These are phyloP conservation scores for Eubucco bourcierii DNA, from an alignment of 2,113 vertebrate species.

Conservation along the genomic window DNA sequence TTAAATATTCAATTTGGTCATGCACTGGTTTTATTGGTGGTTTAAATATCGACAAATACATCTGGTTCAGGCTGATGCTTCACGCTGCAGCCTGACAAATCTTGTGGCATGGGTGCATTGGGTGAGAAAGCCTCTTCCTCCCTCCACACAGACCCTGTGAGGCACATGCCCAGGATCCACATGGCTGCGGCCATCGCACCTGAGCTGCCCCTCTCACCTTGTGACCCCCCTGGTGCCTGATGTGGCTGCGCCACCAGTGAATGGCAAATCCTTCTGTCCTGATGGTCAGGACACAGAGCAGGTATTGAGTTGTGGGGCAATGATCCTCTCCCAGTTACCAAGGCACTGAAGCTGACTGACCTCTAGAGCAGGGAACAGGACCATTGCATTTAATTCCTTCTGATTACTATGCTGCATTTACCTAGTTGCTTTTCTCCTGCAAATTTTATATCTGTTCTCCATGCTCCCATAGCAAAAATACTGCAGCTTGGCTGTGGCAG, in stretches of 20 bases:
- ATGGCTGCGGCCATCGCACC: accelerated
- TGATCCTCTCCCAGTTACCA: not conserved
- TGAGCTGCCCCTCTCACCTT: not conserved
- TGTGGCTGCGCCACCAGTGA: not conserved
- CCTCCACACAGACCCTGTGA: accelerated
- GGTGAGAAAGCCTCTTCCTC: not conserved
- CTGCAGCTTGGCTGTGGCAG: not conserved
- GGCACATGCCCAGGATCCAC: accelerated
- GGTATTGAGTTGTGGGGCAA: not conserved
- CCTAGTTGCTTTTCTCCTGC: not conserved
- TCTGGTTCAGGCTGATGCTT: not conserved
- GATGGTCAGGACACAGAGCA: not conserved
- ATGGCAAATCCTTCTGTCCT: not conserved
- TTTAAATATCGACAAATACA: not conserved
- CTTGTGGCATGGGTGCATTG: accelerated
- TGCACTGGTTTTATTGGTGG: not conserved
- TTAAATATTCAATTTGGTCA: conserved; percentile 25
- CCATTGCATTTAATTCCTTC: not conserved
- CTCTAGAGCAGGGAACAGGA: not conserved
- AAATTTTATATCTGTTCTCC: not conserved
- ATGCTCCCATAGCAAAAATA: not conserved
- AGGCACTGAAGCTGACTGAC: not conserved
- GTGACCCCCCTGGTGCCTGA: accelerated
- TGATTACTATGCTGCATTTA: not conserved
- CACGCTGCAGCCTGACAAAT: not conserved